Base-by-base conservation (phyloP, 2,113 vertebrate genomes). In the Paramormyrops kingsleyae region DNA sequence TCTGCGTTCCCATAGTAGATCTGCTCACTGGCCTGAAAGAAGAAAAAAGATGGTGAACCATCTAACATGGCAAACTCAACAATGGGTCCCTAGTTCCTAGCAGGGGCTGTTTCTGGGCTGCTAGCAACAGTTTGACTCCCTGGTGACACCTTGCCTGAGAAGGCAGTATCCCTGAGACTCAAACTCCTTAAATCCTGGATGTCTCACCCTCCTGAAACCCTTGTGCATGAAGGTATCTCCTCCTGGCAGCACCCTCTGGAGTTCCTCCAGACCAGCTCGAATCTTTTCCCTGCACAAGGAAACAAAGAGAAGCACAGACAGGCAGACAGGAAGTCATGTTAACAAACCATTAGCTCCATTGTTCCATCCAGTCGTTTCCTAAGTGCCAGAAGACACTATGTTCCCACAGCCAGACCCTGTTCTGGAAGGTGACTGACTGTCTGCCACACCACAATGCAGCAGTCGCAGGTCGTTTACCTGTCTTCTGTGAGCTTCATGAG, bases 191-290 rank as follows among this genome's bases (percentile, higher is more conserved):
- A 4, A 12, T 24, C 39, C 31, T 62, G 91, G 80, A 90, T 10
- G 44, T 86, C 94, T 94, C 95, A 99, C 99, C 96, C 95, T 96
- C 93, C 98, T 95, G 91, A 99, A 97, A 89, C 99, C 99, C 94
- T 96, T 97, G 90, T 99, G 95, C 99, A 99, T 99, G 93, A 96
- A 98, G 0, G 98, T 99, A 94, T 99, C 98, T 59, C 99, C 99
- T 89, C 98, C 99, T 0, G 98, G 97, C 52, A 97, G 94, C 90
- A 99, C 99, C 93, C 96, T 96, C 92, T 97, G 94, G 17, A 99
- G 96, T 93, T 99, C 97, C 90, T 98, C 97, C 50, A 99, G 96
- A 3, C 98, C 98, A 2, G 96, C 96, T n/a, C 97, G 97, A 87
- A 99, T 99, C 94, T 96, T 94, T 24, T 99, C 98, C 93, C 99